Percentiles rank a stretch among this genome's conserved stretches.
Evolutionary conservation across 2,797 vertebrate species (phyloP).

Genomic region (Hapalemur alaotrensis): DNA sequence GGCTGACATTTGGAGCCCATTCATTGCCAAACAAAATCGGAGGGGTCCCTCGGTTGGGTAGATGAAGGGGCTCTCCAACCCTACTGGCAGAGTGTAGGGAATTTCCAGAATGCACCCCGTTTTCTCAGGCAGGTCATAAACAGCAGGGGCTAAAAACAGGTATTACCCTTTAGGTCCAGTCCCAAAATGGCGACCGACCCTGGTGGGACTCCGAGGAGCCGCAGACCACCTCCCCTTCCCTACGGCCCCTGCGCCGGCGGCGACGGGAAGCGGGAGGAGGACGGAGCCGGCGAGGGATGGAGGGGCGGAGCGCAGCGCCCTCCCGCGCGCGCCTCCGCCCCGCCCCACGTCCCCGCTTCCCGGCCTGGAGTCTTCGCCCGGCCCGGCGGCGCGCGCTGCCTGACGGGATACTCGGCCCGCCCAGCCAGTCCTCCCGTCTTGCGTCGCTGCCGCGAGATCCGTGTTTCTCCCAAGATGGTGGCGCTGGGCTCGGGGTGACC

Average conservation of each 20-base stretch:
- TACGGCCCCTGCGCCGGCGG: conserved; percentile 30
- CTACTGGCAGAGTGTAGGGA: too few relatives aligned
- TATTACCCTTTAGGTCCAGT: fast-evolving
- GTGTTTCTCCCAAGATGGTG: conserved; percentile 83
- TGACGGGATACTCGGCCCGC: conserved; percentile 79
- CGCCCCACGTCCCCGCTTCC: background rate
- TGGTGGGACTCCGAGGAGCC: background rate
- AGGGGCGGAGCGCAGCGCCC: background rate
- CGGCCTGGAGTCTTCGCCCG: background rate
- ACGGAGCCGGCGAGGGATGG: background rate
- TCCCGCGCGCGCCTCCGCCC: background rate
- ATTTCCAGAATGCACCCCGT: fast-evolving
- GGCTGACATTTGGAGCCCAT: background rate
- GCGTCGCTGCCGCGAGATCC: conserved; percentile 78
- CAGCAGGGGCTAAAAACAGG: fast-evolving
- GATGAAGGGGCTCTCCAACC: too few relatives aligned
- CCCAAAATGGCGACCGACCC: conserved; percentile 67
- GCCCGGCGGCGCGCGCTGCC: conserved; percentile 73
- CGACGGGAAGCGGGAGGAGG: background rate
- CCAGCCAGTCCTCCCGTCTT: conserved; percentile 75
- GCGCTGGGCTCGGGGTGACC: conserved; percentile 77
- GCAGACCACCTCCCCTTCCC: conserved; percentile 53
- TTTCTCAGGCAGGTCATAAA: fast-evolving
- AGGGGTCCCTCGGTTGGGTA: background rate
- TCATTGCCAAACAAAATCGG: background rate